Evolutionary conservation across 1,140 invertebrate genomes (phyloP).

Genomic region (Charaxes varanes): DNA sequence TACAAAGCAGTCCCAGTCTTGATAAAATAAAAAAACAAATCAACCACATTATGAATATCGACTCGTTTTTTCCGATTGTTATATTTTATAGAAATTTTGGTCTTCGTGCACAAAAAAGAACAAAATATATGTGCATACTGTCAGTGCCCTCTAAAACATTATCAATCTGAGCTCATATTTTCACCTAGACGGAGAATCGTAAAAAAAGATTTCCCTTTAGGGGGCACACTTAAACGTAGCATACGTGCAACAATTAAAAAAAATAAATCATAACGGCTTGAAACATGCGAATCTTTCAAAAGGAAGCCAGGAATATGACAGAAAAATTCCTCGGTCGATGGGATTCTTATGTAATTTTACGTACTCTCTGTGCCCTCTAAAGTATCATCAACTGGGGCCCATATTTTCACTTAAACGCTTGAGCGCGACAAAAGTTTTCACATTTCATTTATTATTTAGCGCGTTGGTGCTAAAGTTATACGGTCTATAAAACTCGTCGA

Average conservation of each 20-base stretch:
- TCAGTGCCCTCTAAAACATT: too few species aligned
- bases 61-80: too few species aligned
- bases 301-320: constrained; percentile 6
- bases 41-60: too few species aligned
- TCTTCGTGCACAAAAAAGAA: too few species aligned
- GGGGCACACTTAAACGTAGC: too few species aligned
- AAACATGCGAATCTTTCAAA: constrained; percentile 5
- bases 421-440: constrained; percentile 35
- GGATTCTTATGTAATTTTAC: constrained; percentile 11
- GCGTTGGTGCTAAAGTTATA: constrained; percentile 11
- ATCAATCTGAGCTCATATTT: too few species aligned
- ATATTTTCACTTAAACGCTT: constrained; percentile 34
- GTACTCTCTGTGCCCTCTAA: constrained; percentile 27
- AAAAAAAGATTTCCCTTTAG: too few species aligned
- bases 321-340: constrained; percentile 5
- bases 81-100: too few species aligned
- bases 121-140: too few species aligned
- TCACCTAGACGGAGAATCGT: too few species aligned
- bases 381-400: constrained; percentile 28
- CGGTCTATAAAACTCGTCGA: constrained; percentile 11
- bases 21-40: too few species aligned
- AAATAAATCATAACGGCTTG: constrained; percentile 12
- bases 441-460: constrained; percentile 44
- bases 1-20: too few species aligned
- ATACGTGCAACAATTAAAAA: background rate